A percentile compares a stretch with the other conserved stretches of the same genome.
Evolutionary conservation across 2,888 invertebrate species (phyloP).

Genomic region (Diaphora mendica): DNA sequence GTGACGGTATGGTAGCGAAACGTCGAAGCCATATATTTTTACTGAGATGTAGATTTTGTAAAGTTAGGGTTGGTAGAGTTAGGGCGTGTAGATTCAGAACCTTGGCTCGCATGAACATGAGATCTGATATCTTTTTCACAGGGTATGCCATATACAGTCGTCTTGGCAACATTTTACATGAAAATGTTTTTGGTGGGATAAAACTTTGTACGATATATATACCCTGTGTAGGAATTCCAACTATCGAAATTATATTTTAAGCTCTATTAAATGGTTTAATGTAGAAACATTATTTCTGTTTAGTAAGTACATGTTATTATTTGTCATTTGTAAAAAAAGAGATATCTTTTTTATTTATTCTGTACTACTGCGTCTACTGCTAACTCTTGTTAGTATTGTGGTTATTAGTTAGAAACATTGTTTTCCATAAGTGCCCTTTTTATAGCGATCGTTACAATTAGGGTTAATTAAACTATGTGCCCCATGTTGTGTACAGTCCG

Average conservation of each 20-base stretch:
- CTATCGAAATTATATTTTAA: background rate
- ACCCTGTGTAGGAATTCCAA: background rate
- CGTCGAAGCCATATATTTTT: too few species aligned
- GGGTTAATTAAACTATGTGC: slow-evolving; percentile 63
- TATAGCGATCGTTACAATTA: slow-evolving; percentile 62
- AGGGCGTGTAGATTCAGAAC: too few species aligned
- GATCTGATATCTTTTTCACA: too few species aligned
- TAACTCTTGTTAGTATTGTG: background rate
- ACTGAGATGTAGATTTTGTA: too few species aligned
- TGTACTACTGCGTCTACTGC: background rate
- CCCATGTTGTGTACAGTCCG: slow-evolving; percentile 48
- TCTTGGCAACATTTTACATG: too few species aligned
- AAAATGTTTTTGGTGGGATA: too few species aligned
- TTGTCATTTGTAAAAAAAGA: background rate
- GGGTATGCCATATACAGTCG: too few species aligned
- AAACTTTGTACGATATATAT: background rate
- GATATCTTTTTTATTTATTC: background rate
- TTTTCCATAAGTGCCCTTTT: slow-evolving; percentile 27
- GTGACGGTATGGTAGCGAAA: too few species aligned
- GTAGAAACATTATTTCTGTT: background rate
- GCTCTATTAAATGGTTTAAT: background rate
- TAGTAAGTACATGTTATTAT: background rate
- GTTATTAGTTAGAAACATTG: slow-evolving; percentile 12
- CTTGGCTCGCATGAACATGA: too few species aligned
- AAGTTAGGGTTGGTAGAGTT: too few species aligned